These are phyloP conservation scores for Anniella stebbinsi DNA, from an alignment of 2,797 vertebrate genomes.

Conservation along the genomic window DNA sequence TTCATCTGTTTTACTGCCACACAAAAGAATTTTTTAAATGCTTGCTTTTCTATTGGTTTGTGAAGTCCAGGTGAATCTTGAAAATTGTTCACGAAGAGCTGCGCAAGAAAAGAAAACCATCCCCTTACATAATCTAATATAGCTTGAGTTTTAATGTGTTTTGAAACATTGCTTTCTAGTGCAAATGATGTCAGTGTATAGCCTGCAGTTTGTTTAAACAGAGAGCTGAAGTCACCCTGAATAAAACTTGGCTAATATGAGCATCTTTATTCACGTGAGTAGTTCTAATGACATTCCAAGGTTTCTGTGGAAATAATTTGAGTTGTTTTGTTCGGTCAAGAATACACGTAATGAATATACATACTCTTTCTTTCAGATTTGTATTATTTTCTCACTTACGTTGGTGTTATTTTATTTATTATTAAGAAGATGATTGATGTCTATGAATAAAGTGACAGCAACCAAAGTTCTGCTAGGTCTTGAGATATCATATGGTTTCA, in stretches of 20 bases:
- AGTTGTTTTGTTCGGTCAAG: slow-evolving; percentile 41
- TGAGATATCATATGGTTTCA: too few relatives aligned
- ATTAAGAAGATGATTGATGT: background rate
- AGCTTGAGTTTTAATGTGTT: slow-evolving; percentile 9
- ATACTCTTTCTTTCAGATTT: background rate
- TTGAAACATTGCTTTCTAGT: slow-evolving; percentile 36
- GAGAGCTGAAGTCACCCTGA: slow-evolving; percentile 72
- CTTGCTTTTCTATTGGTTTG: slow-evolving; percentile 65
- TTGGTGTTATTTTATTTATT: background rate
- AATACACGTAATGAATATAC: slow-evolving; percentile 39
- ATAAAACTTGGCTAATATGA: slow-evolving; percentile 61
- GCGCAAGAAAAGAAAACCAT: slow-evolving; percentile 63
- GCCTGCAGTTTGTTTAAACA: slow-evolving; percentile 66
- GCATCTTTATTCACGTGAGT: slow-evolving; percentile 65
- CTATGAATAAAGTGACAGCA: background rate
- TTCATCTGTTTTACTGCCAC: slow-evolving; percentile 58
- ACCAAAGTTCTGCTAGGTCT: background rate
- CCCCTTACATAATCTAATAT: slow-evolving; percentile 36
- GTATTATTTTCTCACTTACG: background rate
- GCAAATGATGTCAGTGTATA: slow-evolving; percentile 62
- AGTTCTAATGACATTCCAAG: slow-evolving; percentile 64
- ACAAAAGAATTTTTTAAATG: slow-evolving; percentile 57
- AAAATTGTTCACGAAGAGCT: slow-evolving; percentile 66
- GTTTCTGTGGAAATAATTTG: slow-evolving; percentile 56
- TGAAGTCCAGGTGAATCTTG: slow-evolving; percentile 63